Base-by-base conservation (phyloP, 1,140 invertebrate genomes). In the Drosophila nigromelanica region DNA sequence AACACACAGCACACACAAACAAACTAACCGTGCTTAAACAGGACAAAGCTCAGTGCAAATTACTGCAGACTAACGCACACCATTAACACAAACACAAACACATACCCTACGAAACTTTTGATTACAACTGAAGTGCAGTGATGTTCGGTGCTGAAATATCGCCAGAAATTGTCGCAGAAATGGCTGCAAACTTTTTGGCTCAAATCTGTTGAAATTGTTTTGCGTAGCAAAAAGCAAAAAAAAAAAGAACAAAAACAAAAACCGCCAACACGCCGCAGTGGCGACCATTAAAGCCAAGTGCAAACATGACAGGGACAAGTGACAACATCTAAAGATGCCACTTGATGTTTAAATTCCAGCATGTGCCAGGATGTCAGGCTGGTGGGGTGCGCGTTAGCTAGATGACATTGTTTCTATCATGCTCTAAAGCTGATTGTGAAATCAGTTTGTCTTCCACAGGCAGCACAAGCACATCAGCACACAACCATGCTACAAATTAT, bases 341-440 rank as follows among this genome's bases (percentile, higher is more conserved):
- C 62, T 72, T 72, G 61, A 66, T 58, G 69, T 40, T 50, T 50
- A 56, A 64, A 71, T 71, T 56, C 54, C 37, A 30, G 18, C 37
- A 21, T 5, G 40, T 24, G 33, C 10, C 37, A 33, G 56, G 24
- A 27, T 51, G 10, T 52, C 21, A 11, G 11, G 0, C 1, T 39
- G 12, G n/a, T n/a, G 12, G 39, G n/a, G 39, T 48, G 7, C 24
- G 52, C 37, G 37, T 55, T 55, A 55, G 37, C 52, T 27, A 40
- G 42, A 39, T 37, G 33, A 58, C 54, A 40, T 12, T 54, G 55
- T 54, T 68, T 52, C 48, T 43, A 60, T 52, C 56, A 42, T 42
- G 63, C 64, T 55, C 64, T 69, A 70, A 74, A 43, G 51, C 58
- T 62, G 71, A 70, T 74, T 70, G 71, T 58, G 51, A 58, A 74